These are phyloP conservation scores for Ailuropoda melanoleuca DNA, from an alignment of 2,113 vertebrate genomes.

Conservation along the genomic window DNA sequence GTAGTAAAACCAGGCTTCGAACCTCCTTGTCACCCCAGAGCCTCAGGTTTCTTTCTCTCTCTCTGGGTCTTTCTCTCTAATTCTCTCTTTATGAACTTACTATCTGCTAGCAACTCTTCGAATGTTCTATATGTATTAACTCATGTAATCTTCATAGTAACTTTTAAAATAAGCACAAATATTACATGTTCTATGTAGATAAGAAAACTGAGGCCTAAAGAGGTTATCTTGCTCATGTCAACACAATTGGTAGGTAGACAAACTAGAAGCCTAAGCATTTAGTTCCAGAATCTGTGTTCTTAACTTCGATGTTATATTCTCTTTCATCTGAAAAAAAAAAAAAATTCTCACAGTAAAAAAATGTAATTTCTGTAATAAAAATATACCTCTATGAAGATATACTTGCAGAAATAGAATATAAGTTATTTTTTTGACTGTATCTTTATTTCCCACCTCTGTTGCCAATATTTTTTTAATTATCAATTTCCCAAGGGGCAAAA, in stretches of 20 bases:
- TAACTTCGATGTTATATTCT: neutral
- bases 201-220: neutral
- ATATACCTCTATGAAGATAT: neutral
- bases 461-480: neutral
- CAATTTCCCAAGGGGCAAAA: neutral
- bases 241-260: neutral
- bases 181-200: neutral
- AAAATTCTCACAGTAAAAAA: neutral
- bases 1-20: neutral
- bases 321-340: neutral
- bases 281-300: neutral
- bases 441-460: neutral
- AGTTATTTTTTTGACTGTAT: neutral
- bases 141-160: neutral
- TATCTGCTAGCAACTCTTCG: neutral
- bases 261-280: neutral
- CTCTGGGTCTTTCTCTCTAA: too few species aligned
- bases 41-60: neutral
- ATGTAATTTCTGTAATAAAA: slow-evolving; percentile 13
- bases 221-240: neutral
- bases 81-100: neutral
- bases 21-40: neutral
- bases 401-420: neutral
- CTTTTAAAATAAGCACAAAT: neutral
- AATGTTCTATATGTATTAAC: neutral